phyloP scores from a whole-genome alignment of 2,113 vertebrate species.

The Misgurnus mizolepis region DNA sequence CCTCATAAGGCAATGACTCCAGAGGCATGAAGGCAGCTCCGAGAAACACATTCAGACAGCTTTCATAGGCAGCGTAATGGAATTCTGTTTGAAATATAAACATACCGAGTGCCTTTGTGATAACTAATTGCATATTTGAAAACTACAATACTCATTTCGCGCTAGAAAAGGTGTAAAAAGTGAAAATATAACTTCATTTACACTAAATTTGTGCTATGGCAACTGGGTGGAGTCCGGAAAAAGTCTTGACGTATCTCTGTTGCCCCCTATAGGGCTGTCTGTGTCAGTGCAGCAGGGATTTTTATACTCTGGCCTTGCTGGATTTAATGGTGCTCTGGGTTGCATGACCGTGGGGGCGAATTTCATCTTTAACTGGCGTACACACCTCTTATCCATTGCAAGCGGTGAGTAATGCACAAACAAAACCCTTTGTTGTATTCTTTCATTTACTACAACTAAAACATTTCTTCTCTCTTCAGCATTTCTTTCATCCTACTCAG shows the following conservation, averaged over 20 bases:
- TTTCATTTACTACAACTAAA: background rate
- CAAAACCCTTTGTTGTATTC: background rate
- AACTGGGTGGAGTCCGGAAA: no score
- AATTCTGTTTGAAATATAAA: no score
- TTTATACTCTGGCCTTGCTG: constrained; percentile 70
- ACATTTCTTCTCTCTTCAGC: constrained; percentile 52
- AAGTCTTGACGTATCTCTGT: constrained; percentile 7
- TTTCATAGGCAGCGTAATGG: no score
- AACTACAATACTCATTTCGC: no score
- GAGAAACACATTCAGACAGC: no score
- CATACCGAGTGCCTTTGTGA: no score
- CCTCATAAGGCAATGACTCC: no score
- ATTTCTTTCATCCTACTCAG: constrained; percentile 70
- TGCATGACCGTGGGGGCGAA: constrained; percentile 73
- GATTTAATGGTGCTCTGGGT: constrained; percentile 76
- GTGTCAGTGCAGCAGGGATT: constrained; percentile 62
- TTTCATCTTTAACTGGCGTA: constrained; percentile 73
- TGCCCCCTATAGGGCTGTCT: constrained; percentile 66
- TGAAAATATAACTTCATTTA: no score
- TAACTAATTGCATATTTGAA: no score
- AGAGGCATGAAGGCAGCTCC: no score
- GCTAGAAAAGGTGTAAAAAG: no score
- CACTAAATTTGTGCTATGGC: no score
- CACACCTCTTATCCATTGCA: constrained; percentile 68
- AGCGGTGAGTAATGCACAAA: constrained; percentile 62